Evolutionary conservation across 2,888 invertebrate species (phyloP).

Genomic region (Orthosia gothica): DNA sequence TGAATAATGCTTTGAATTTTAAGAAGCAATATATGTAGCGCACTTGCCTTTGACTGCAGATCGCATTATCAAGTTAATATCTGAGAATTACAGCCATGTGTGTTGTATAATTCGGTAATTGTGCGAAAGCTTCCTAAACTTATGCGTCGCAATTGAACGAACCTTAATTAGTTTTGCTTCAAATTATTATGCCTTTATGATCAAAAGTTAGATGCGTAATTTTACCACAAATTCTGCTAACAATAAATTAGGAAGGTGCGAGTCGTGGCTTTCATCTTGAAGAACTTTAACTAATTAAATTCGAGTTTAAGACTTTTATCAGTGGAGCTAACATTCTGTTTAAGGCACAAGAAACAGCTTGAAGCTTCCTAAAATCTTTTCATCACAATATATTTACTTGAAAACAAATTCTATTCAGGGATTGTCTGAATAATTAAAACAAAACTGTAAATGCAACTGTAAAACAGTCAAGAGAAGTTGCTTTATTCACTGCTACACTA

Average conservation of each 20-base stretch:
- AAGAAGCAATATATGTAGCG: conserved; percentile 27
- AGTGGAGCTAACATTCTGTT: not conserved
- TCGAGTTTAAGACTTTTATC: conserved; percentile 12
- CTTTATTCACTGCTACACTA: conserved; percentile 56
- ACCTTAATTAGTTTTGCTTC: conserved; percentile 58
- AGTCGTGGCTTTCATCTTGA: conserved; percentile 10
- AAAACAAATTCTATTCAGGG: conserved; percentile 16
- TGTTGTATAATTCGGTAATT: conserved; percentile 37
- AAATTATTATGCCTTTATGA: conserved; percentile 53
- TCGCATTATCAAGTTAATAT: conserved; percentile 49
- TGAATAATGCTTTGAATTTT: conserved; percentile 41
- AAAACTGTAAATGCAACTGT: conserved; percentile 32
- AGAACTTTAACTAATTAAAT: conserved; percentile 42
- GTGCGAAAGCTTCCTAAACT: conserved; percentile 43
- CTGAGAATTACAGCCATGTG: conserved; percentile 34
- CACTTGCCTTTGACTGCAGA: conserved; percentile 47
- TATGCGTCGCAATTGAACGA: conserved; percentile 40
- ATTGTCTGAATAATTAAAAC: conserved; percentile 43
- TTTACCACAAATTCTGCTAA: conserved; percentile 34
- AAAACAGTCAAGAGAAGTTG: conserved; percentile 44
- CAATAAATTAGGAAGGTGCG: conserved; percentile 40
- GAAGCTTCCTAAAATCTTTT: conserved; percentile 20
- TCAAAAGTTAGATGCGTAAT: conserved; percentile 50
- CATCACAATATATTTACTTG: conserved; percentile 6
- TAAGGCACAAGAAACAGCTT: conserved; percentile 13